A percentile compares a stretch with the other conserved stretches of the same genome.
Evolutionary conservation across 2,888 invertebrate species (phyloP).

Genomic region (Smittia aterrima): DNA sequence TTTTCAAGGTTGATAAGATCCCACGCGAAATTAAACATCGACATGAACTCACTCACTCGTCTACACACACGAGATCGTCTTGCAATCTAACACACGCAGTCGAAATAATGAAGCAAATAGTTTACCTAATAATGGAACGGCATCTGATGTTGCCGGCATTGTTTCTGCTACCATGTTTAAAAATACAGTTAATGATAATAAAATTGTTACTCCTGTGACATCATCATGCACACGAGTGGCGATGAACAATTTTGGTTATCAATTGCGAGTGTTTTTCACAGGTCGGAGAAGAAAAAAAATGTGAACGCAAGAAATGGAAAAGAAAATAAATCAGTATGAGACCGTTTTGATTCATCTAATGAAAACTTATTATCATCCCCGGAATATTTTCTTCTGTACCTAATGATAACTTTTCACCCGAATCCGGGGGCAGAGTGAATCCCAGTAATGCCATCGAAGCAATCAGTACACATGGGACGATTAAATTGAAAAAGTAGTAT

Average conservation of each 20-base stretch:
- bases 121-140: constrained; percentile 80
- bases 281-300: neutral
- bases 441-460: constrained; percentile 98
- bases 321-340: constrained; percentile 3
- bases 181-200: constrained; percentile 96
- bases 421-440: constrained; percentile 98
- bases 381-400: constrained; percentile 61
- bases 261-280: neutral
- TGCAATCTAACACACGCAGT: constrained; percentile 18
- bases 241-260: neutral
- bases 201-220: constrained; percentile 84
- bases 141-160: constrained; percentile 96
- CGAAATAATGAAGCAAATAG: constrained; percentile 40
- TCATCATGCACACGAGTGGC: neutral
- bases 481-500: constrained; percentile 99
- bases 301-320: constrained; percentile 21
- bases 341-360: constrained; percentile 17
- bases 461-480: constrained; percentile 98
- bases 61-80: neutral
- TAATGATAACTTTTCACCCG: constrained; percentile 97
- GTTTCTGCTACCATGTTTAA: constrained; percentile 98
- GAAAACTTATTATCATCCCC: neutral
- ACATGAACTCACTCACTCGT: constrained; percentile 6
- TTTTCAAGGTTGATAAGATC: constrained; percentile 1
- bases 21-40: constrained; percentile 20